Evolutionary conservation across 2,888 invertebrate genomes (phyloP).

Genomic region (Eupithecia centaureata): DNA sequence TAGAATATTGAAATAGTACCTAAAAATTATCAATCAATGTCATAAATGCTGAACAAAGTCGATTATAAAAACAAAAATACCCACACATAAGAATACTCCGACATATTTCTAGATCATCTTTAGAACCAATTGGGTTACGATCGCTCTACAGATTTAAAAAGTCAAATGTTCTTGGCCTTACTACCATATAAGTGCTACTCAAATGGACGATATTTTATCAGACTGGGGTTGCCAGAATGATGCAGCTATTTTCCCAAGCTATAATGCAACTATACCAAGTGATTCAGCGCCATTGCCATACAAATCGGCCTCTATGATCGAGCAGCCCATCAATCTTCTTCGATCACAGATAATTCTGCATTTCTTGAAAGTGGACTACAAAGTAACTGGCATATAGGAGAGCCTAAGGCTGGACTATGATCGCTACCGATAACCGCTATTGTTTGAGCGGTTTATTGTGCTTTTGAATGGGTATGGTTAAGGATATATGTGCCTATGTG

Average conservation of each 20-base stretch:
- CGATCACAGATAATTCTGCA: constrained; percentile 63
- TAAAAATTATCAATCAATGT: too few species aligned
- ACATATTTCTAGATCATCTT: too few species aligned
- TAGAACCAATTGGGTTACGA: too few species aligned
- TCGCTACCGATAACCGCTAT: constrained; percentile 47
- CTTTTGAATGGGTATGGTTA: constrained; percentile 5
- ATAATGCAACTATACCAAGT: constrained; percentile 4
- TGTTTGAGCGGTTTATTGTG: constrained; percentile 38
- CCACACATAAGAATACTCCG: too few species aligned
- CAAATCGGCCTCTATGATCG: constrained; percentile 43
- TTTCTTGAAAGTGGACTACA: constrained; percentile 53
- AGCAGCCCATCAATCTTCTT: constrained; percentile 63
- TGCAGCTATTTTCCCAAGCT: not conserved
- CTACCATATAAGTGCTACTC: not conserved
- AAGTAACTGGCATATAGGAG: constrained; percentile 51
- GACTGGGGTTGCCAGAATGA: constrained; percentile 2
- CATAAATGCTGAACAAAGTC: too few species aligned
- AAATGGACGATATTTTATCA: not conserved
- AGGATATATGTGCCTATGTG: too few species aligned
- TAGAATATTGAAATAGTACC: too few species aligned
- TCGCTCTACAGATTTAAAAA: too few species aligned
- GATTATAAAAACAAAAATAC: too few species aligned
- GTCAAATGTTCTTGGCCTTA: not conserved
- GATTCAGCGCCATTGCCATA: constrained; percentile 10
- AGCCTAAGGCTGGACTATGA: constrained; percentile 43